A percentile compares a stretch with the other conserved stretches of the same genome.
These are phyloP conservation scores for Argyra leucocephala DNA, from an alignment of 2,888 invertebrate species.

Conservation along the genomic window DNA sequence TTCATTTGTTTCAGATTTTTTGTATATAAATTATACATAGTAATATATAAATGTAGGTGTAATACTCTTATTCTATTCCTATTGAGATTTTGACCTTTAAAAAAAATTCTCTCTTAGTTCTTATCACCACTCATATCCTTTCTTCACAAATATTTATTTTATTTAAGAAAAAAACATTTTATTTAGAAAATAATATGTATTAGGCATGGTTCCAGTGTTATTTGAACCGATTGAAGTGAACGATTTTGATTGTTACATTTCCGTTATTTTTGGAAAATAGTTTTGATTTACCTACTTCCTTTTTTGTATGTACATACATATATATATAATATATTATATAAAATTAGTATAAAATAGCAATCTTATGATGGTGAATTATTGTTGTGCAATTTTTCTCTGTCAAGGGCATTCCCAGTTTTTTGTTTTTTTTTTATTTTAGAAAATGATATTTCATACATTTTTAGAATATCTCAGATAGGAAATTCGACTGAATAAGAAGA, in stretches of 20 bases:
- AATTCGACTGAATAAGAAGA: neutral
- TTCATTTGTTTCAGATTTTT: neutral
- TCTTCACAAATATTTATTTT: no score
- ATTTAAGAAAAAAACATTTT: no score
- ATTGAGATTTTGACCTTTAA: neutral
- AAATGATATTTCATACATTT: constrained; percentile 2
- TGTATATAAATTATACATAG: no score
- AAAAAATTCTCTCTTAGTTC: neutral
- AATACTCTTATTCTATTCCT: neutral
- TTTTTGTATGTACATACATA: no score
- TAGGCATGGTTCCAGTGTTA: no score
- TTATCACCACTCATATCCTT: no score
- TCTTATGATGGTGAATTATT: neutral
- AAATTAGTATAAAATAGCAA: neutral
- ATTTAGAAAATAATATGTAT: no score
- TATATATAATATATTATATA: neutral
- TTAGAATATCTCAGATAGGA: no score
- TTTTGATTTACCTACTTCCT: no score
- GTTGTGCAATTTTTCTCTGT: neutral
- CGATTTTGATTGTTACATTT: no score
- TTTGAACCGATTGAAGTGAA: neutral
- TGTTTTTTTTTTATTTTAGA: neutral
- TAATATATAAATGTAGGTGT: no score
- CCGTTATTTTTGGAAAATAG: no score
- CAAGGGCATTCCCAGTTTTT: neutral